phyloP scores from a whole-genome alignment of 2,113 vertebrate species.

The Sialia sialis region DNA sequence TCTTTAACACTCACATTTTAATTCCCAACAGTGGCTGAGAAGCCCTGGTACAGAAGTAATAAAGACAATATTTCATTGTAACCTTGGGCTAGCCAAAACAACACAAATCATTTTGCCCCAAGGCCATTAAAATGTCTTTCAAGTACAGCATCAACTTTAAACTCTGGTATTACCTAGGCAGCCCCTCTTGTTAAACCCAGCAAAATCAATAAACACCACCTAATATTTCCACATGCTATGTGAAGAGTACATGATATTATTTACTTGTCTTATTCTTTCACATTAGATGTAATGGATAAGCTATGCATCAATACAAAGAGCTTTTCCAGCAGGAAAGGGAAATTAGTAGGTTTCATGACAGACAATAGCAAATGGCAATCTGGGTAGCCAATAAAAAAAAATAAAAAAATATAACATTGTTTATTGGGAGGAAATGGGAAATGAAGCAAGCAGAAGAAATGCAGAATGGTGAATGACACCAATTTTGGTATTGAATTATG shows the following conservation, averaged over 20 bases:
- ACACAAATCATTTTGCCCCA: conserved; percentile 30
- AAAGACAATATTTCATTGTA: conserved; percentile 44
- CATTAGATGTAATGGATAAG: not conserved
- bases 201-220: conserved; percentile 18
- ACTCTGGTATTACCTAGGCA: not conserved
- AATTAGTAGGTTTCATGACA: not conserved
- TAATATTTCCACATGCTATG: not conserved
- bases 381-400: not conserved
- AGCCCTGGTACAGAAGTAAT: not conserved
- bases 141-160: conserved; percentile 11
- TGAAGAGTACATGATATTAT: not conserved
- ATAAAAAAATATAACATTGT: not conserved
- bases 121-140: conserved; percentile 45
- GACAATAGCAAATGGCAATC: not conserved
- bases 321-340: not conserved
- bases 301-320: not conserved
- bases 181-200: not conserved
- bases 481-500: not conserved
- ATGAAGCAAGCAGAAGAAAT: not conserved
- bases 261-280: not conserved
- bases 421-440: not conserved
- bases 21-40: conserved; percentile 2
- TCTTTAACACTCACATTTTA: not conserved
- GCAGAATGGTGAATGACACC: not conserved
- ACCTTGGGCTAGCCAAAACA: conserved; percentile 47